These are phyloP conservation scores for Xiphorhynchus erythropygius DNA, from an alignment of 2,797 vertebrate species.

Conservation along the genomic window DNA sequence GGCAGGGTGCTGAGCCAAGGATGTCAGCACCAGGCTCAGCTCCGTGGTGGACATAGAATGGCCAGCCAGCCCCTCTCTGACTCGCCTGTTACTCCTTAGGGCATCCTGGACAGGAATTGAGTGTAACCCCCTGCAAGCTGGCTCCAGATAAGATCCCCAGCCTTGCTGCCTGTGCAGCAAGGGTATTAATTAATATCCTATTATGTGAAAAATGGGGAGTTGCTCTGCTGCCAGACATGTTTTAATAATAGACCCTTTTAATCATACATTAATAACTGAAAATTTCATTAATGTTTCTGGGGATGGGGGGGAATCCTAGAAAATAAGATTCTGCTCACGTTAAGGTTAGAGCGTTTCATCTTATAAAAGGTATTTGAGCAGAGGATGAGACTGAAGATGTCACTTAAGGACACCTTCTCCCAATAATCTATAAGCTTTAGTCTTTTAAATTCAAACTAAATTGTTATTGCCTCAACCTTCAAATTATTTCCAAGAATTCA, in stretches of 20 bases:
- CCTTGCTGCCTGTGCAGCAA: not conserved
- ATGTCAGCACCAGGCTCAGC: not conserved
- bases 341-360: not conserved
- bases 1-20: not conserved
- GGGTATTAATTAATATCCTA: not conserved
- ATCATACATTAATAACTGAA: not conserved
- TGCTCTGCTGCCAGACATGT: not conserved
- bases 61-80: not conserved
- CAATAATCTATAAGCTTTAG: not conserved
- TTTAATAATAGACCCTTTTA: not conserved
- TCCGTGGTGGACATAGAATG: fast-evolving
- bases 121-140: not conserved
- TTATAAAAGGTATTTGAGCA: not conserved
- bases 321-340: not conserved
- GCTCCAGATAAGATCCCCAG: not conserved
- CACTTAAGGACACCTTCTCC: not conserved
- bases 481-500: not conserved
- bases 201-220: not conserved
- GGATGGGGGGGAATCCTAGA: not conserved
- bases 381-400: not conserved
- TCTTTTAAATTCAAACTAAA: not conserved
- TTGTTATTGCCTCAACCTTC: not conserved
- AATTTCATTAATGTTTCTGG: not conserved
- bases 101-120: not conserved
- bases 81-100: not conserved